Percentiles rank a stretch among this genome's conserved stretches.
These are phyloP conservation scores for Chrysolina americana DNA, from an alignment of 2,888 invertebrate species.

Conservation along the genomic window DNA sequence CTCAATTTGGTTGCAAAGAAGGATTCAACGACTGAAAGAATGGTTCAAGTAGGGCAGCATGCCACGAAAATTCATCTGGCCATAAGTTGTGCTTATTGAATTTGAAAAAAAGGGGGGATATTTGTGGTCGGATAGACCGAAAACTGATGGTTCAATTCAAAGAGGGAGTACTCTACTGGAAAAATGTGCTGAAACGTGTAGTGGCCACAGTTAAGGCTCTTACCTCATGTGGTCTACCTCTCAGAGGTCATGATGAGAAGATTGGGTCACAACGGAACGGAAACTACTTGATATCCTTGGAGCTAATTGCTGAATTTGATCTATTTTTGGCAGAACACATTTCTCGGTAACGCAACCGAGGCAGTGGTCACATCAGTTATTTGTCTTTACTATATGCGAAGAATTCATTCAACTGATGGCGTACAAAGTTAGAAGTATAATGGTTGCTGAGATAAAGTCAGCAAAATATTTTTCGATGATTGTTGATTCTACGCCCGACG, in stretches of 20 bases:
- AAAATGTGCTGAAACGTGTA: too few relatives aligned
- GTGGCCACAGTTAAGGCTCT: too few relatives aligned
- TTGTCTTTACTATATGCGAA: neutral
- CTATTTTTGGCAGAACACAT: neutral
- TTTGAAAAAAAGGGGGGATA: neutral
- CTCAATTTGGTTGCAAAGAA: neutral
- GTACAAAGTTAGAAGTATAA: neutral
- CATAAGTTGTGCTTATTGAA: neutral
- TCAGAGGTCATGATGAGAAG: too few relatives aligned
- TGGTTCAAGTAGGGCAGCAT: neutral
- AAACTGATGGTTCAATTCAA: too few relatives aligned
- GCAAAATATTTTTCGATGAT: constrained; percentile 29
- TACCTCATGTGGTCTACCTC: too few relatives aligned
- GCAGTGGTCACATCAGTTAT: neutral
- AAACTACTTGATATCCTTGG: too few relatives aligned
- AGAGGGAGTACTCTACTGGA: too few relatives aligned
- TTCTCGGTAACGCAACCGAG: neutral
- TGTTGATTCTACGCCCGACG: constrained; percentile 27
- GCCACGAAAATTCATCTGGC: neutral
- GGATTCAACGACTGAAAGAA: neutral
- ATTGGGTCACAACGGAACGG: too few relatives aligned
- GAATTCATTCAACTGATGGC: constrained; percentile 2
- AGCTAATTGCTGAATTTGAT: too few relatives aligned
- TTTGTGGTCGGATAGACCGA: neutral
- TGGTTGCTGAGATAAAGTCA: constrained; percentile 16